These are phyloP conservation scores for Amphiprion percula DNA, from an alignment of 2,113 vertebrate species.

Conservation along the genomic window DNA sequence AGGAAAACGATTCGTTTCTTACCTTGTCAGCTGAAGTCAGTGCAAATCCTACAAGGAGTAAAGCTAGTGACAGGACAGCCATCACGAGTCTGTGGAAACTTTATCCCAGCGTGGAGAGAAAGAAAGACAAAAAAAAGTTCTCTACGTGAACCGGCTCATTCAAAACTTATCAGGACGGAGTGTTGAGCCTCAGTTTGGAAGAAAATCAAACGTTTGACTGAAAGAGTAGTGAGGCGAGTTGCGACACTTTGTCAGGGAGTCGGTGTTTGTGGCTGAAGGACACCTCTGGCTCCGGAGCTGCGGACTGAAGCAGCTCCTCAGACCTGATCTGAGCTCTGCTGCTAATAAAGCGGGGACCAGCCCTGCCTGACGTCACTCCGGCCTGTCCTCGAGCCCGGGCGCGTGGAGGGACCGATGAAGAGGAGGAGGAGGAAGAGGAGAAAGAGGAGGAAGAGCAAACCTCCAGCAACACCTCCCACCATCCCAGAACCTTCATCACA, in stretches of 20 bases:
- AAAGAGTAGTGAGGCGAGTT: conserved; percentile 59
- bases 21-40: conserved; percentile 90
- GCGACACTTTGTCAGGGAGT: conserved; percentile 76
- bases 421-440: conserved; percentile 30
- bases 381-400: conserved; percentile 58
- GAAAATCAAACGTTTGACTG: conserved; percentile 43
- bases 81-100: conserved; percentile 85
- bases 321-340: conserved; percentile 71
- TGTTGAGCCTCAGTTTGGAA: conserved; percentile 27
- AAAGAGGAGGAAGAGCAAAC: too few species aligned
- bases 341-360: conserved; percentile 84
- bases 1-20: conserved; percentile 72
- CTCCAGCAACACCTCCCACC: neutral
- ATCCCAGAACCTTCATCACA: conserved; percentile 3
- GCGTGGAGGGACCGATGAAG: conserved; percentile 55
- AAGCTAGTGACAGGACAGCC: conserved; percentile 89
- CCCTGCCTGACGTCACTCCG: conserved; percentile 82
- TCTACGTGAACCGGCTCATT: conserved; percentile 63
- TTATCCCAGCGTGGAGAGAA: conserved; percentile 50
- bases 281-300: conserved; percentile 77
- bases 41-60: conserved; percentile 84
- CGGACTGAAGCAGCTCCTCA: conserved; percentile 60
- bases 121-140: conserved; percentile 2
- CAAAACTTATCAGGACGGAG: conserved; percentile 56
- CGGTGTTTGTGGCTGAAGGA: conserved; percentile 53